These are phyloP conservation scores for Micrastur ruficollis DNA, from an alignment of 2,797 vertebrate genomes.

Conservation along the genomic window DNA sequence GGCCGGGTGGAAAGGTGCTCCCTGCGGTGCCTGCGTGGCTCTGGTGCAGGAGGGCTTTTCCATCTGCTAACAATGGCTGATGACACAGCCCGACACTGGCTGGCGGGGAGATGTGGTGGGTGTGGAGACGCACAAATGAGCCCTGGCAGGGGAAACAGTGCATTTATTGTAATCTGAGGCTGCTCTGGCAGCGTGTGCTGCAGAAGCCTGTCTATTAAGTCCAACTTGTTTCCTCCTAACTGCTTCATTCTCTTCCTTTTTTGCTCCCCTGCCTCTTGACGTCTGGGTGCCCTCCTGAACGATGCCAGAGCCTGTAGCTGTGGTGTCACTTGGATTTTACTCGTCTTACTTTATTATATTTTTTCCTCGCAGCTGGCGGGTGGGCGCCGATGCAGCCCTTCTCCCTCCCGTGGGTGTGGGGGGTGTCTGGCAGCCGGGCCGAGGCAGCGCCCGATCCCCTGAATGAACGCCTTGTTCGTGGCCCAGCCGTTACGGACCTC, in stretches of 20 bases:
- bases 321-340: neutral
- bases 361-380: neutral
- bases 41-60: neutral
- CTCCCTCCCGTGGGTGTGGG: neutral
- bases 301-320: neutral
- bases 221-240: conserved; percentile 10
- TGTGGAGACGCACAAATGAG: conserved; percentile 17
- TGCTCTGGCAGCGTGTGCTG: neutral
- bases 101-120: neutral
- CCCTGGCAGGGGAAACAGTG: conserved; percentile 25
- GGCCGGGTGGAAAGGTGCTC: neutral
- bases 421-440: neutral
- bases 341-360: neutral
- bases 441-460: neutral
- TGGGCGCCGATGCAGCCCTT: neutral
- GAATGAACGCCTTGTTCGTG: neutral
- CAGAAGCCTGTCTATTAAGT: conserved; percentile 15
- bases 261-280: neutral
- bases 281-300: neutral
- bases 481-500: neutral
- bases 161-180: conserved; percentile 27
- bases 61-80: neutral
- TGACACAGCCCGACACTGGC: conserved; percentile 8
- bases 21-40: neutral
- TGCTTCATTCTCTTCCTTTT: neutral